Evolutionary conservation across 1,140 invertebrate genomes (phyloP), one percentile per base, ranked within the genome.

Genomic region (Procambarus virginalis): DNA sequence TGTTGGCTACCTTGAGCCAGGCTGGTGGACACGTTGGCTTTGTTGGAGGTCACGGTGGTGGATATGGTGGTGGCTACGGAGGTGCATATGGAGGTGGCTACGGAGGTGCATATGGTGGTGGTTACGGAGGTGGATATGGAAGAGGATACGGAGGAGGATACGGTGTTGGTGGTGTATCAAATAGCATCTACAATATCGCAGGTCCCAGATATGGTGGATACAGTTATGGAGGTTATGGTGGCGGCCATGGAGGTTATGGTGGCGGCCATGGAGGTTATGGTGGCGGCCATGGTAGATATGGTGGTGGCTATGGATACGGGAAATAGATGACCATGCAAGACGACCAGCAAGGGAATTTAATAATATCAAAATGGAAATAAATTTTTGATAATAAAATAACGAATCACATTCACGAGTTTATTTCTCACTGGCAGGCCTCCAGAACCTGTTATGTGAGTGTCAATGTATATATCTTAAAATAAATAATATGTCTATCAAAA

Each of bases 141-240:
- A 34, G 34, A 34, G 34, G 34, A 34, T 34, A 34, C 34, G 64
- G 64, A 68, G 64, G 64, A 12, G 10, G 17, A 1, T 12, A 17
- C 64, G 10, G 17, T n/a, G 64, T 17, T 17, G 17, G 64, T 17
- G 64, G 64, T 1, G 64, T 20, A 68, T 68, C 64, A 5, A 17
- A 12, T 17, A 68, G 20, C 64, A 68, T 17, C 64, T 68, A 17
- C 3, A 12, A 68, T 4, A 10, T 68, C 14, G 64, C 64, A 5
- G 64, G 64, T 68, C 64, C 64, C 64, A 68, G 64, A 68, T 68
- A 68, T 68, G 64, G 64, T 17, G 64, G 64, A 68, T 68, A 10
- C 20, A 17, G 64, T 17, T 17, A 68, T 20, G 64, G 64, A 0
- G 64, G 64, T 0, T 17, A 68, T 20, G 64, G 64, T 68, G 64